A percentile compares a stretch with the other conserved stretches of the same genome.
Evolutionary conservation across 2,113 vertebrate species (phyloP).

Genomic region (Epinephelus cyanopodus): DNA sequence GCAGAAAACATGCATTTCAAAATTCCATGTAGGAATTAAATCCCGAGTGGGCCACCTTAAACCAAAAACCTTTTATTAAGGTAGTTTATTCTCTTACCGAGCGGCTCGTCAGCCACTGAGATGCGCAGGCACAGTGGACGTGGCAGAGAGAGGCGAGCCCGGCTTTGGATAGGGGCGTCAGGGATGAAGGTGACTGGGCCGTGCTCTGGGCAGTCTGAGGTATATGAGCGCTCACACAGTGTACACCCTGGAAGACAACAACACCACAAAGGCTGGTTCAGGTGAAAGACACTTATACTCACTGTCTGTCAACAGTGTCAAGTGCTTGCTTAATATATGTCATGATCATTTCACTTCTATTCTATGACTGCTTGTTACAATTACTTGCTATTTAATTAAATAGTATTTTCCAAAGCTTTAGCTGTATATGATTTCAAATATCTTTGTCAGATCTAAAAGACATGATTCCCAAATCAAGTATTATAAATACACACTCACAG

Average conservation of each 20-base stretch:
- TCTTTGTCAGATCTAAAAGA: not conserved
- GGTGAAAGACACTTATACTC: not conserved
- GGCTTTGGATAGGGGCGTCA: conserved; percentile 94
- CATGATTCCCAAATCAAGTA: not conserved
- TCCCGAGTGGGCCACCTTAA: too few relatives aligned
- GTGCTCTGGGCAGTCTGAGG: conserved; percentile 95
- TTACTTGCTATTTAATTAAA: not conserved
- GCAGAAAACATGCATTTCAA: not conserved
- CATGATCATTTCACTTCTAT: not conserved
- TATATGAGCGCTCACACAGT: conserved; percentile 95
- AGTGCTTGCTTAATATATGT: not conserved
- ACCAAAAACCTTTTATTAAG: too few relatives aligned
- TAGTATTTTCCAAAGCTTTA: not conserved
- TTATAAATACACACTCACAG: conserved; percentile 84
- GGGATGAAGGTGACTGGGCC: conserved; percentile 96
- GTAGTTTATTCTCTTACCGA: conserved; percentile 84
- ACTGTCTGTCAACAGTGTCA: not conserved
- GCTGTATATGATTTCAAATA: not conserved
- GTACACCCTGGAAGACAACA: conserved; percentile 90
- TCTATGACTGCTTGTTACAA: not conserved
- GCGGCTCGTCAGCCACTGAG: conserved; percentile 91
- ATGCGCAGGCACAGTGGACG: conserved; percentile 92
- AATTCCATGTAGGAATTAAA: not conserved
- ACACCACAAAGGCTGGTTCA: not conserved
- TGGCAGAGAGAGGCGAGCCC: conserved; percentile 94